phyloP scores from a whole-genome alignment of 1,140 invertebrate genomes.

The Vanessa tameamea region DNA sequence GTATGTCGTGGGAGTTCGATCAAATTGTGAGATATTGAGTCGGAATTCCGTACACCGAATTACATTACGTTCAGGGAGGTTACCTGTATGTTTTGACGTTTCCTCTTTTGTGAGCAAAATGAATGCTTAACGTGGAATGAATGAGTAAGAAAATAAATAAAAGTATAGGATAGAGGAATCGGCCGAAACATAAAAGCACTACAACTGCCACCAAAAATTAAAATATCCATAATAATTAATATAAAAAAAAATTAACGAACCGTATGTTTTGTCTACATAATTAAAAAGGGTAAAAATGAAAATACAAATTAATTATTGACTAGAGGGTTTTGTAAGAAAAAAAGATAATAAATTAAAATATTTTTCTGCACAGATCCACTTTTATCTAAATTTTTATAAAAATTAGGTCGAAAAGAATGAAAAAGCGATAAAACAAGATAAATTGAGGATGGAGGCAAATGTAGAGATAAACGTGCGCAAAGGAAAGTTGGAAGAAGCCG shows the following conservation, averaged over 20 bases:
- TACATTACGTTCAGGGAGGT: constrained; percentile 25
- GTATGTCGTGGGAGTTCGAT: background rate
- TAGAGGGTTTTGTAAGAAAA: background rate
- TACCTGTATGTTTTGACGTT: constrained; percentile 51
- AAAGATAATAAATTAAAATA: background rate
- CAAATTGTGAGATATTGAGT: constrained; percentile 42
- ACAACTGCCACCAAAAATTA: constrained; percentile 39
- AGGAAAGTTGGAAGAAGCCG: constrained; percentile 7
- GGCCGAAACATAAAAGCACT: constrained; percentile 45
- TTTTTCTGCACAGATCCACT: background rate
- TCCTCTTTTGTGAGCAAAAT: constrained; percentile 34
- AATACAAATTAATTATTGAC: no score
- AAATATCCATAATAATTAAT: background rate
- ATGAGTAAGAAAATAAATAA: constrained; percentile 28
- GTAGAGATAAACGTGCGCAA: constrained; percentile 4
- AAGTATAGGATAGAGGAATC: constrained; percentile 37
- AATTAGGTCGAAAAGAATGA: background rate
- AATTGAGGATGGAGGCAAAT: background rate
- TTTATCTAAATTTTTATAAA: background rate
- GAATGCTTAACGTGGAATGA: constrained; percentile 3
- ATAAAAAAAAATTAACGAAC: background rate
- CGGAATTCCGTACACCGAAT: constrained; percentile 32
- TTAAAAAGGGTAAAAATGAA: no score
- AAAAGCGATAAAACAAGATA: background rate
- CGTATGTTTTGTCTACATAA: no score